These are phyloP conservation scores for Hetaerina titia DNA, from an alignment of 2,888 invertebrate genomes.

Conservation along the genomic window DNA sequence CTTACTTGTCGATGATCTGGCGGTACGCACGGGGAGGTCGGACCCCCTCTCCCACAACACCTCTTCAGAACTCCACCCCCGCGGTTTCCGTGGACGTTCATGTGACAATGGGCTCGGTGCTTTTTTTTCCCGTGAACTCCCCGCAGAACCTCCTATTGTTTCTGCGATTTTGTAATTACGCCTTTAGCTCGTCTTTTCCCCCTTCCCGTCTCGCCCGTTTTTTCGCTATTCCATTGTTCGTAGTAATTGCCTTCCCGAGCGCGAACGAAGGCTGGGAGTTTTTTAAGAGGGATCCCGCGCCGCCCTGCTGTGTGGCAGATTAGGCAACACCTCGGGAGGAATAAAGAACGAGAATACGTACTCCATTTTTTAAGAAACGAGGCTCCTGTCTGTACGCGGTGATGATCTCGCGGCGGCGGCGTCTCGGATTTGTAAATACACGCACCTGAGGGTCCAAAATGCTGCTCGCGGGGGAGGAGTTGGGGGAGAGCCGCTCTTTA, in stretches of 20 bases:
- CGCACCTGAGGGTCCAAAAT: not conserved
- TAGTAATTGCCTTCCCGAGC: conserved; percentile 13
- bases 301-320: not conserved
- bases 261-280: conserved; percentile 39
- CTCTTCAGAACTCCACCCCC: too few relatives aligned
- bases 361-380: not conserved
- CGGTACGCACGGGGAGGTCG: not conserved
- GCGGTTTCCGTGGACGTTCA: not conserved
- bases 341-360: not conserved
- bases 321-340: conserved; percentile 16
- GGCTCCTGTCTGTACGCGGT: not conserved
- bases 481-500: too few relatives aligned
- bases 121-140: conserved; percentile 22
- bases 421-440: not conserved
- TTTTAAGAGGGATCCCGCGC: not conserved
- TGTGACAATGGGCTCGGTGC: not conserved
- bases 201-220: conserved; percentile 4
- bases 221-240: conserved; percentile 50
- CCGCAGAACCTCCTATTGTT: conserved; percentile 19
- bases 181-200: conserved; percentile 19
- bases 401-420: conserved; percentile 19
- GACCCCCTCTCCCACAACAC: too few relatives aligned
- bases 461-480: too few relatives aligned
- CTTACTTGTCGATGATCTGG: not conserved
- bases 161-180: conserved; percentile 56